These are phyloP conservation scores for Chironomus striatipennis DNA, from an alignment of 1,140 invertebrate genomes.

Conservation along the genomic window DNA sequence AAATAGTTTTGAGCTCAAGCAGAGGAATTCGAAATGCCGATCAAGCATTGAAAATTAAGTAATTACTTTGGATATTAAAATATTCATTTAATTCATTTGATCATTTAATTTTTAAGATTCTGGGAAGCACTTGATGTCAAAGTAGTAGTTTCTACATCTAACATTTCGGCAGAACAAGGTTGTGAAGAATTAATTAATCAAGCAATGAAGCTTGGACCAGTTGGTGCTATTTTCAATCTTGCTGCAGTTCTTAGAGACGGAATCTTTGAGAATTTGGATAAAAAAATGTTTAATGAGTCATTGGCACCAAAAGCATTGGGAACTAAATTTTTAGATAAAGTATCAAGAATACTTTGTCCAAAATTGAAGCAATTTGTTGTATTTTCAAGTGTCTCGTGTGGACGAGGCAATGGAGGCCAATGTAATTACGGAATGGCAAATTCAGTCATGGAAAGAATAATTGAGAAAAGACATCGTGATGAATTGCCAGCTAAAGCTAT, in stretches of 20 bases:
- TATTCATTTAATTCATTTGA: not conserved
- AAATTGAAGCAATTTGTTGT: slow-evolving; percentile 35
- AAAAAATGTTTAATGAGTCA: slow-evolving; percentile 40
- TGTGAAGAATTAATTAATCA: slow-evolving; percentile 47
- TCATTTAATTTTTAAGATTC: not conserved
- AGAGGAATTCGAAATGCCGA: slow-evolving; percentile 60
- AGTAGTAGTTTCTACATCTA: slow-evolving; percentile 26
- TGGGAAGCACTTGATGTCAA: not conserved
- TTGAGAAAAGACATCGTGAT: slow-evolving; percentile 45
- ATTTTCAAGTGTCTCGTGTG: slow-evolving; percentile 45
- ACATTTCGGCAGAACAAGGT: slow-evolving; percentile 31
- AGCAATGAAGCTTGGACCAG: slow-evolving; percentile 47
- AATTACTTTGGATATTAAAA: too few relatives aligned
- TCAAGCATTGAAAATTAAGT: slow-evolving; percentile 44
- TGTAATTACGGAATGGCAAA: slow-evolving; percentile 60
- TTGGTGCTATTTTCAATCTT: slow-evolving; percentile 68
- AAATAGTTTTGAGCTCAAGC: slow-evolving; percentile 61
- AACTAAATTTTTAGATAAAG: slow-evolving; percentile 42
- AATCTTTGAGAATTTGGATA: slow-evolving; percentile 43
- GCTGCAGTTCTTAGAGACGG: slow-evolving; percentile 50
- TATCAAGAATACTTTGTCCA: slow-evolving; percentile 44
- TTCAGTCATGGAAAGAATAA: slow-evolving; percentile 55
- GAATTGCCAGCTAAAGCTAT: slow-evolving; percentile 42
- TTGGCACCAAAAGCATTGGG: slow-evolving; percentile 42
- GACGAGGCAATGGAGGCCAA: slow-evolving; percentile 57